Percentiles rank a stretch among this genome's conserved stretches.
Evolutionary conservation across 2,113 vertebrate genomes (phyloP).

Genomic region (Thamnophis sirtalis): DNA sequence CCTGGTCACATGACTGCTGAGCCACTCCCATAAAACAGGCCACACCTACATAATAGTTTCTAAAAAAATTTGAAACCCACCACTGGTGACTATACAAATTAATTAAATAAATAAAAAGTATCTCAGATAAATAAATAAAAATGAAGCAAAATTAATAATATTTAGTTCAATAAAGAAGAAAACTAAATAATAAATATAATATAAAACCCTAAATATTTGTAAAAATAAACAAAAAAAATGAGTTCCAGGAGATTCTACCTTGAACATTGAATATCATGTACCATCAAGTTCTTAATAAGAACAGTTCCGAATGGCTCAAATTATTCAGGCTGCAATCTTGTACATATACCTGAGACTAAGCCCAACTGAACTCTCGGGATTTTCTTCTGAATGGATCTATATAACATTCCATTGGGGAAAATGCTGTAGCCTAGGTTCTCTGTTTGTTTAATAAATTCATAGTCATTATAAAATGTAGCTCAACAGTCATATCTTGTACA

Average conservation of each 20-base stretch:
- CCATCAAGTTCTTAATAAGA: slow-evolving; percentile 1
- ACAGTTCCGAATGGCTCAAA: not conserved
- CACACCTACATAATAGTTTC: too few relatives aligned
- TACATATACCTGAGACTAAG: not conserved
- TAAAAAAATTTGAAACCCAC: too few relatives aligned
- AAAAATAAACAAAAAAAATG: slow-evolving; percentile 22
- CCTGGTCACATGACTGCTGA: too few relatives aligned
- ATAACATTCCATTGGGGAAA: slow-evolving; percentile 1
- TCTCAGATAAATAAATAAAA: slow-evolving; percentile 2
- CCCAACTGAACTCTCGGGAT: not conserved
- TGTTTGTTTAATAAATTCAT: not conserved
- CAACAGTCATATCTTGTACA: not conserved
- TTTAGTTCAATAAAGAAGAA: slow-evolving; percentile 6
- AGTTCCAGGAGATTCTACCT: not conserved
- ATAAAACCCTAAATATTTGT: not conserved
- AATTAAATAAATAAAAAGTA: not conserved
- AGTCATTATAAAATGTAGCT: not conserved
- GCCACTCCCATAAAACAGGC: too few relatives aligned
- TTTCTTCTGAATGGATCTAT: not conserved
- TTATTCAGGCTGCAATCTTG: slow-evolving; percentile 1
- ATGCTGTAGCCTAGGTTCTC: slow-evolving; percentile 13
- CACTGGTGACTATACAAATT: not conserved
- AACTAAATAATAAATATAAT: not conserved
- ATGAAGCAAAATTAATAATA: not conserved
- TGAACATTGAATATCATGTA: not conserved